Evolutionary conservation across 2,113 vertebrate genomes (phyloP).

Genomic region (Sorex araneus): DNA sequence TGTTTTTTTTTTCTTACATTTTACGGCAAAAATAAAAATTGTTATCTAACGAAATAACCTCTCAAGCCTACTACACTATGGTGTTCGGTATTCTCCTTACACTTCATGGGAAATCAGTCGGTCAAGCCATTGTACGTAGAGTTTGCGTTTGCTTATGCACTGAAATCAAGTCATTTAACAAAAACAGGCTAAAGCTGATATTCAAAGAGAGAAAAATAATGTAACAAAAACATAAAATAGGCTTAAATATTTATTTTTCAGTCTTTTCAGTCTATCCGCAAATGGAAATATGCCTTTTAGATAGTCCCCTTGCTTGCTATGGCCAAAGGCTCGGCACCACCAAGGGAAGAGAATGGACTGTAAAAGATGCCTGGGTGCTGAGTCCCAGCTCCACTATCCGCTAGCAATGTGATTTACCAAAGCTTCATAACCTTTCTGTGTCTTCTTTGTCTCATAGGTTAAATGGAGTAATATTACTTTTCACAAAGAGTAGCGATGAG

Average conservation of each 20-base stretch:
- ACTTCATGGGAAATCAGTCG: conserved; percentile 15
- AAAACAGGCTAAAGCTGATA: neutral
- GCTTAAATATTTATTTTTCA: neutral
- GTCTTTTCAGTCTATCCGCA: neutral
- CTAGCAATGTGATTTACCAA: neutral
- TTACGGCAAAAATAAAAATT: neutral
- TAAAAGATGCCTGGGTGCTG: neutral
- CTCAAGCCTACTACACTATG: conserved; percentile 10
- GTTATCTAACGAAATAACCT: neutral
- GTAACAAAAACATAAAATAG: neutral
- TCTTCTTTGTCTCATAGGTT: neutral
- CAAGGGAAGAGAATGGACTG: neutral
- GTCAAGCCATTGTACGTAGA: neutral
- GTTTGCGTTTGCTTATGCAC: neutral
- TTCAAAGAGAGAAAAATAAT: conserved; percentile 19
- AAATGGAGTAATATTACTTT: neutral
- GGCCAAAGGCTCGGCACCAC: neutral
- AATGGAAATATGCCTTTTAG: neutral
- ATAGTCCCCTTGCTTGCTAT: neutral
- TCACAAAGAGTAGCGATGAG: neutral
- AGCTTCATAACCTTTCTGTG: neutral
- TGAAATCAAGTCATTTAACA: neutral
- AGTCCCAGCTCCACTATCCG: neutral
- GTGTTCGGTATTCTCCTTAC: neutral
- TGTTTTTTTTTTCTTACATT: neutral